These are phyloP conservation scores for Eudasyphora cyanicolor DNA, from an alignment of 2,888 invertebrate species.

Conservation along the genomic window DNA sequence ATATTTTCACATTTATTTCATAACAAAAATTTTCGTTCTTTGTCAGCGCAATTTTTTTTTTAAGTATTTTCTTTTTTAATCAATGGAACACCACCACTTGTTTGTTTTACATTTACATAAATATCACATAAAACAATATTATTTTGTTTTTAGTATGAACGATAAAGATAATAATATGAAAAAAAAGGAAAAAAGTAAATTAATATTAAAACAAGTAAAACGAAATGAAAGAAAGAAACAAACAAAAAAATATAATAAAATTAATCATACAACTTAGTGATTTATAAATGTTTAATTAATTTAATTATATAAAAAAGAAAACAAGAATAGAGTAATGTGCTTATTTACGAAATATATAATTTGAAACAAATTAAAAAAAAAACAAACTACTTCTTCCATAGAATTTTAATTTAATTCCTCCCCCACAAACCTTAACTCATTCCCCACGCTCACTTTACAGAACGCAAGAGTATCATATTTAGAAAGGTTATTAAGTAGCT, in stretches of 20 bases:
- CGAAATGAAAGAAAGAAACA: constrained; percentile 17
- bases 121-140: constrained; percentile 50
- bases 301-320: constrained; percentile 49
- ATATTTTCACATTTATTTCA: constrained; percentile 21
- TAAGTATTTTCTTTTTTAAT: constrained; percentile 47
- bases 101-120: constrained; percentile 34
- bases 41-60: constrained; percentile 35
- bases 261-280: constrained; percentile 60
- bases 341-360: constrained; percentile 50
- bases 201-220: constrained; percentile 34
- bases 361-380: constrained; percentile 40
- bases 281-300: constrained; percentile 59
- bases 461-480: no score
- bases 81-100: no score
- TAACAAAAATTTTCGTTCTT: constrained; percentile 5
- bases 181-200: constrained; percentile 14
- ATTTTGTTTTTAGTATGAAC: constrained; percentile 43
- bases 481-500: background rate
- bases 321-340: constrained; percentile 42
- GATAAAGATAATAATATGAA: constrained; percentile 48
- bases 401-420: background rate
- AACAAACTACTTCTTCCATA: background rate
- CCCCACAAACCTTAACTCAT: no score
- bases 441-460: no score
- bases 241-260: constrained; percentile 54